phyloP scores from a whole-genome alignment of 2,113 vertebrate species.

The Felis catus region DNA sequence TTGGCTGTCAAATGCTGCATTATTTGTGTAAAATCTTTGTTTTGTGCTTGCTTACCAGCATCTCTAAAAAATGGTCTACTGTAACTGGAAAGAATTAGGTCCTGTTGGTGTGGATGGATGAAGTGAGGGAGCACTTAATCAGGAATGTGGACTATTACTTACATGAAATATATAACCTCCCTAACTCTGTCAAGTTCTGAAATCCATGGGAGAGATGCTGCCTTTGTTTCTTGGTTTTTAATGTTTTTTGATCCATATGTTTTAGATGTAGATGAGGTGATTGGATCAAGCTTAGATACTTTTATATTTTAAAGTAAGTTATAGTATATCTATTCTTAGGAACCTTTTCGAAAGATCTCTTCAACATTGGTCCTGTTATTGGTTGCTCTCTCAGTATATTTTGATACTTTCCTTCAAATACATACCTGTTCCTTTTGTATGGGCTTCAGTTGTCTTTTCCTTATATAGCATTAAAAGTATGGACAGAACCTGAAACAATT shows the following conservation, averaged over 20 bases:
- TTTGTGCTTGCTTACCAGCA: background rate
- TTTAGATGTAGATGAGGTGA: background rate
- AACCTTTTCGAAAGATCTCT: background rate
- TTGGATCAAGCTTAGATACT: background rate
- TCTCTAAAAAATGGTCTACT: background rate
- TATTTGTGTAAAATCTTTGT: background rate
- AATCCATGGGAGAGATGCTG: background rate
- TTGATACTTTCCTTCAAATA: background rate
- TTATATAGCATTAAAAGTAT: background rate
- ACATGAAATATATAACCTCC: background rate
- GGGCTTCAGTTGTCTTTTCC: background rate
- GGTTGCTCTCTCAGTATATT: background rate
- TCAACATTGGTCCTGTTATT: background rate
- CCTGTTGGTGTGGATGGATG: background rate
- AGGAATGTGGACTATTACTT: background rate
- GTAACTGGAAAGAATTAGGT: background rate
- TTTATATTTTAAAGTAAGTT: conserved; percentile 42
- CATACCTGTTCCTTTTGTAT: background rate
- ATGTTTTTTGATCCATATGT: background rate
- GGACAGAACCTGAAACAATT: background rate
- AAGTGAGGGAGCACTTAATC: background rate
- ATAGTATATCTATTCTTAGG: background rate
- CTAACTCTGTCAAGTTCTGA: background rate
- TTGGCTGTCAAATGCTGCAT: background rate
- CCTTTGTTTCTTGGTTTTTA: background rate